Evolutionary conservation across 1,140 invertebrate species (phyloP).

Genomic region (Sinella curviseta): DNA sequence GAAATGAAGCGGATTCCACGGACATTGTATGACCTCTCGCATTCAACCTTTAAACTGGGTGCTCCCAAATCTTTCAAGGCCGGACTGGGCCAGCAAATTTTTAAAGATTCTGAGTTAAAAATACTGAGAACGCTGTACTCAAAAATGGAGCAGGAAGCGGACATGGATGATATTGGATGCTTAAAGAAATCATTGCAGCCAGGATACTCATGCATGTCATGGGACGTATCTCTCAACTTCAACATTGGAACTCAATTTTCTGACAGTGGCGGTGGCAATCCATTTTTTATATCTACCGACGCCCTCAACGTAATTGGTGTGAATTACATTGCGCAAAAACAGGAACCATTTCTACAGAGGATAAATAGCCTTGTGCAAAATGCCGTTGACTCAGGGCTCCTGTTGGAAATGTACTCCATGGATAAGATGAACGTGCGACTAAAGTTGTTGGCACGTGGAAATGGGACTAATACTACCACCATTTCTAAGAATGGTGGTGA

Average conservation of each 20-base stretch:
- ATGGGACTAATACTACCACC: too few relatives aligned
- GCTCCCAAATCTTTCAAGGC: constrained; percentile 4
- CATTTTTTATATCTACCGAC: not conserved
- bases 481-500: not conserved
- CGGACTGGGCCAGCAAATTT: not conserved
- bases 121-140: not conserved
- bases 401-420: not conserved
- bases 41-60: not conserved
- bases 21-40: not conserved
- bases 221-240: not conserved
- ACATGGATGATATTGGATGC: not conserved
- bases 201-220: not conserved
- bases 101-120: not conserved
- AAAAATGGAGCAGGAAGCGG: not conserved
- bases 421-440: not conserved
- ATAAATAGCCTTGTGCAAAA: not conserved
- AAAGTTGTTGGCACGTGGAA: not conserved
- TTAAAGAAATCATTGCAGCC: not conserved
- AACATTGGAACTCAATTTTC: not conserved
- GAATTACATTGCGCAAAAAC: not conserved
- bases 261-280: not conserved
- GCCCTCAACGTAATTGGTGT: not conserved
- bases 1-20: not conserved
- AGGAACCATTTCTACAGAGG: not conserved
- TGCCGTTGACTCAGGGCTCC: not conserved